phyloP scores from a whole-genome alignment of 1,140 invertebrate species.

The Aphelinus atriplicis region DNA sequence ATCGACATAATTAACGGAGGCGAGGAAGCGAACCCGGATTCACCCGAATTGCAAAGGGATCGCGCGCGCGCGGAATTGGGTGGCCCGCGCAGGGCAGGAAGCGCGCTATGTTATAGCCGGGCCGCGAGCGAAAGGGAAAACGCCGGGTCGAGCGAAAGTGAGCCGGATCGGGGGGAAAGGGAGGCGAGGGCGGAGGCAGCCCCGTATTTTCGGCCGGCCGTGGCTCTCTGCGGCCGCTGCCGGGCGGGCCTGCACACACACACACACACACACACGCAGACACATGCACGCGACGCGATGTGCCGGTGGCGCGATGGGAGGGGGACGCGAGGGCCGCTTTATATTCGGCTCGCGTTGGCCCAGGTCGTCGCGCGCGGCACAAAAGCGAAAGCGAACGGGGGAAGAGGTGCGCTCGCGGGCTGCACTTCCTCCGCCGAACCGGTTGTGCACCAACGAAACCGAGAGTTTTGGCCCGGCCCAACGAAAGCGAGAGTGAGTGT shows the following conservation, averaged over 20 bases:
- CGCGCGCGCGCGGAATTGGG: no score
- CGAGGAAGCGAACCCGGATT: no score
- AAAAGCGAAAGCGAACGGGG: not conserved
- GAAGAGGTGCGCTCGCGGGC: not conserved
- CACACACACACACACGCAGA: no score
- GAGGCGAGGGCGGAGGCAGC: conserved; percentile 28
- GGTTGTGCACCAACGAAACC: not conserved
- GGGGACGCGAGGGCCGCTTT: conserved; percentile 55
- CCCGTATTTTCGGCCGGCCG: conserved; percentile 60
- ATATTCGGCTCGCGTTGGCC: conserved; percentile 64
- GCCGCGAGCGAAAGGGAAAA: conserved; percentile 19
- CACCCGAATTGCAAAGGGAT: no score
- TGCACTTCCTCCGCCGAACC: not conserved
- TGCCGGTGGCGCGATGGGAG: not conserved
- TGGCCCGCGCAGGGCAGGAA: no score
- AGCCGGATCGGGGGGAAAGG: not conserved
- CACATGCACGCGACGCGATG: no score
- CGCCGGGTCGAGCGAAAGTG: conserved; percentile 28
- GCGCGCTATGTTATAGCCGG: no score
- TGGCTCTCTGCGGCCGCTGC: conserved; percentile 52
- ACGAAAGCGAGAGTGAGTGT: conserved; percentile 21
- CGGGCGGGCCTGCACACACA: not conserved
- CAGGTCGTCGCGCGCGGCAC: conserved; percentile 54
- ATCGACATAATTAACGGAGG: no score
- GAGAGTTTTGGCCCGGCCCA: conserved; percentile 4